Evolutionary conservation across 2,888 invertebrate species (phyloP).

Genomic region (Axea sp.): DNA sequence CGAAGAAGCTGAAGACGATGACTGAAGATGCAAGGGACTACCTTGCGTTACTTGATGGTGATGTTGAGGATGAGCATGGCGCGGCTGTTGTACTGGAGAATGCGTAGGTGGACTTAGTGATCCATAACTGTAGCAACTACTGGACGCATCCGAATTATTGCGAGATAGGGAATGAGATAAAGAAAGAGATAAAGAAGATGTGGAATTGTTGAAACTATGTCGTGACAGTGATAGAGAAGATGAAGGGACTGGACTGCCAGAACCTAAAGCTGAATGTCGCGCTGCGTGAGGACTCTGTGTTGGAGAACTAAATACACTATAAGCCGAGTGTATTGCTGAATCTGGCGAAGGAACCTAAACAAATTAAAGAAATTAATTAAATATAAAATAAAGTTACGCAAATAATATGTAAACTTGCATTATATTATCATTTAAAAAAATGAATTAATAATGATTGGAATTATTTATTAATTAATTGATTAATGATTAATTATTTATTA

Average conservation of each 20-base stretch:
- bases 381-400: too few relatives aligned
- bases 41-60: constrained; percentile 77
- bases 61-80: constrained; percentile 78
- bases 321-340: constrained; percentile 93
- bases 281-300: constrained; percentile 93
- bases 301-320: constrained; percentile 90
- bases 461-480: too few relatives aligned
- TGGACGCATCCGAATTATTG: constrained; percentile 94
- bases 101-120: constrained; percentile 85
- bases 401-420: too few relatives aligned
- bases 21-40: constrained; percentile 79
- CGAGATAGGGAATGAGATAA: constrained; percentile 91
- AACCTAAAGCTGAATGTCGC: constrained; percentile 84
- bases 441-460: too few relatives aligned
- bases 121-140: constrained; percentile 92
- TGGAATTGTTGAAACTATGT: constrained; percentile 78
- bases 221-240: constrained; percentile 77
- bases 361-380: background rate
- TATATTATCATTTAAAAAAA: too few relatives aligned
- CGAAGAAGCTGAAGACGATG: constrained; percentile 67
- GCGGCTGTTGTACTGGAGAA: constrained; percentile 87
- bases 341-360: constrained; percentile 88
- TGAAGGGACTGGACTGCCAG: constrained; percentile 78
- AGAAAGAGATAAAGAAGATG: constrained; percentile 80
- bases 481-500: too few relatives aligned